These are phyloP conservation scores for Oeneis ivallda DNA, from an alignment of 2,888 invertebrate genomes.

Conservation along the genomic window DNA sequence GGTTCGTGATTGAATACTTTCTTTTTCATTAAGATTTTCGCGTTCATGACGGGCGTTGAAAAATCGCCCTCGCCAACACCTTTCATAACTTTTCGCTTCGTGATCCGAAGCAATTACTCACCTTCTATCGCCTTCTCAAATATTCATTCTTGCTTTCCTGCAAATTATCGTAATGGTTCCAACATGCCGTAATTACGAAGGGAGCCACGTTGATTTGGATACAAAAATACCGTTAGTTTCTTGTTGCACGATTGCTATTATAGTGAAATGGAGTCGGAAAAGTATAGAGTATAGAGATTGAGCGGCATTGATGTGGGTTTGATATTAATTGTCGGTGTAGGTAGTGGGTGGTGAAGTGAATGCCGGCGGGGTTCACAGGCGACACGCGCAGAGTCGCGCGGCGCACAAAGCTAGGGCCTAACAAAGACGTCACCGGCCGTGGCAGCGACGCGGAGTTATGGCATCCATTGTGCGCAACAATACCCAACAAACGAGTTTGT, in stretches of 20 bases:
- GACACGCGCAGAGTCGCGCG: slow-evolving; percentile 69
- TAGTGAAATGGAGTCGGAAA: slow-evolving; percentile 40
- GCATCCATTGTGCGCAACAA: slow-evolving; percentile 81
- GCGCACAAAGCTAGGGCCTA: slow-evolving; percentile 75
- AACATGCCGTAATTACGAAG: slow-evolving; percentile 73
- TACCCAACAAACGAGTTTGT: slow-evolving; percentile 83
- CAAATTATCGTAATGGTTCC: slow-evolving; percentile 77
- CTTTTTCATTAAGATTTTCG: slow-evolving; percentile 74
- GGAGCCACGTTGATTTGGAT: slow-evolving; percentile 52
- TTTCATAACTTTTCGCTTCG: slow-evolving; percentile 82
- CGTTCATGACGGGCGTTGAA: slow-evolving; percentile 68
- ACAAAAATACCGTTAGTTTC: slow-evolving; percentile 38
- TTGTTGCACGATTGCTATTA: slow-evolving; percentile 55
- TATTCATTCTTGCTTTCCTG: slow-evolving; percentile 79
- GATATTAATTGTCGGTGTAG: slow-evolving; percentile 47
- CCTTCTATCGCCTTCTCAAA: slow-evolving; percentile 80
- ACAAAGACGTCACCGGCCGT: slow-evolving; percentile 82
- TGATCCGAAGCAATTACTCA: slow-evolving; percentile 80
- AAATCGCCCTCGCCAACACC: slow-evolving; percentile 75
- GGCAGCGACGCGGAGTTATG: slow-evolving; percentile 81
- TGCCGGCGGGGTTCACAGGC: slow-evolving; percentile 46
- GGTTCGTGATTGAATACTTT: slow-evolving; percentile 68
- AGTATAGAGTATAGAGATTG: slow-evolving; percentile 38
- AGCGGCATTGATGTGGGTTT: slow-evolving; percentile 38
- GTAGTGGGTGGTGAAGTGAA: slow-evolving; percentile 43